Percentiles rank a stretch among this genome's conserved stretches.
phyloP scores from a whole-genome alignment of 2,113 vertebrate genomes.

The Indri indri region DNA sequence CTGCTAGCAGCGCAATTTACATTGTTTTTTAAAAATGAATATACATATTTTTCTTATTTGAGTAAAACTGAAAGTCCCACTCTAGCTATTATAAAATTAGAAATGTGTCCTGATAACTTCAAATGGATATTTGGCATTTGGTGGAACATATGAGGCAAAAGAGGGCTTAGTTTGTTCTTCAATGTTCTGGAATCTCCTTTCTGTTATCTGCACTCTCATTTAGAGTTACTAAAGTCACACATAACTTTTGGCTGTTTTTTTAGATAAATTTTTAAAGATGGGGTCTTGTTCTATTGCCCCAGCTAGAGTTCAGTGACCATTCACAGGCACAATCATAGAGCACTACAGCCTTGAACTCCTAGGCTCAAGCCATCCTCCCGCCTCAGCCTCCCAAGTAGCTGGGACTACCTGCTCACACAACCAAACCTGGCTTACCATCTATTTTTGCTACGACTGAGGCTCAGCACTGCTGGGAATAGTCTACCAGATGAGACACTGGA shows the following conservation, averaged over 20 bases:
- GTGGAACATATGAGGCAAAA: not conserved
- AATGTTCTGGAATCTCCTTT: not conserved
- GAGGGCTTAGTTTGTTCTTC: not conserved
- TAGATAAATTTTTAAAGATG: not conserved
- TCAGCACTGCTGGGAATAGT: not conserved
- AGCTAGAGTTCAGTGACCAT: no score
- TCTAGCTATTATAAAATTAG: constrained; percentile 6
- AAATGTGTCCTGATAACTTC: not conserved
- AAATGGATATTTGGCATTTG: not conserved
- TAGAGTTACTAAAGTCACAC: not conserved
- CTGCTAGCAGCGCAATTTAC: no score
- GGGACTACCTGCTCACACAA: no score
- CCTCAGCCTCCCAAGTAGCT: no score
- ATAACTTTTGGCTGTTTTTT: not conserved
- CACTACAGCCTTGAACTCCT: no score
- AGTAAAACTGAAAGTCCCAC: not conserved
- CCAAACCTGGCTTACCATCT: not conserved
- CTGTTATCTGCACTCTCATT: not conserved
- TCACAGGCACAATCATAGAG: no score
- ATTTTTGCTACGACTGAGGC: not conserved
- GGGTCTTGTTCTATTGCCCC: no score
- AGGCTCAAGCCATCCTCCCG: no score
- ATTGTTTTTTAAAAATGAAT: not conserved
- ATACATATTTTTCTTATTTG: not conserved
- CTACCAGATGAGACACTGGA: not conserved